A percentile compares a stretch with the other conserved stretches of the same genome.
phyloP scores from a whole-genome alignment of 1,140 invertebrate species.

The Pachypeltis micranthus region DNA sequence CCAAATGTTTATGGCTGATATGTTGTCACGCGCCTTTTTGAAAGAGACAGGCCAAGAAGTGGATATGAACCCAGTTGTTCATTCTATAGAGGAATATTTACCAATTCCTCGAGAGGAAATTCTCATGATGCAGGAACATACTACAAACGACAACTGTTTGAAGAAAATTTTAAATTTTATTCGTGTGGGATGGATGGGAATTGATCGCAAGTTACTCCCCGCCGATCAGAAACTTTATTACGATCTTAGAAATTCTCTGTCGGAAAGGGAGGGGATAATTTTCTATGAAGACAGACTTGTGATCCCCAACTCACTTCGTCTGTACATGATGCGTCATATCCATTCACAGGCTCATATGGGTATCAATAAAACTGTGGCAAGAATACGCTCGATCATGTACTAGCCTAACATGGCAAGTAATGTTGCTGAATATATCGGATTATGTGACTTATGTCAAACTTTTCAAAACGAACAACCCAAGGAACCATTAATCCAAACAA shows the following conservation, averaged over 20 bases:
- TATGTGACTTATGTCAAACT: too few species aligned
- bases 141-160: slow-evolving; percentile 8
- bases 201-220: slow-evolving; percentile 5
- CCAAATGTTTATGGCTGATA: slow-evolving; percentile 22
- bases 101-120: slow-evolving; percentile 13
- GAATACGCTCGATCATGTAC: slow-evolving; percentile 25
- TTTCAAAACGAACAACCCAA: background rate
- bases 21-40: slow-evolving; percentile 20
- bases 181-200: slow-evolving; percentile 10
- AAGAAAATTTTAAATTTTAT: background rate
- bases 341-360: slow-evolving; percentile 28
- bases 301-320: slow-evolving; percentile 29
- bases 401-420: slow-evolving; percentile 28
- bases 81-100: slow-evolving; percentile 14
- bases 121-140: slow-evolving; percentile 11
- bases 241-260: slow-evolving; percentile 10
- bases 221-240: slow-evolving; percentile 18
- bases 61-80: slow-evolving; percentile 13
- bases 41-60: slow-evolving; percentile 12
- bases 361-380: slow-evolving; percentile 15
- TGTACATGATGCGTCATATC: slow-evolving; percentile 27
- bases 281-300: slow-evolving; percentile 31
- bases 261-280: slow-evolving; percentile 27
- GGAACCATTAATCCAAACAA: background rate
- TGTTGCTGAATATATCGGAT: slow-evolving; percentile 27